Evolutionary conservation across 1,140 invertebrate genomes (phyloP).

Genomic region (Drosophila repleta): DNA sequence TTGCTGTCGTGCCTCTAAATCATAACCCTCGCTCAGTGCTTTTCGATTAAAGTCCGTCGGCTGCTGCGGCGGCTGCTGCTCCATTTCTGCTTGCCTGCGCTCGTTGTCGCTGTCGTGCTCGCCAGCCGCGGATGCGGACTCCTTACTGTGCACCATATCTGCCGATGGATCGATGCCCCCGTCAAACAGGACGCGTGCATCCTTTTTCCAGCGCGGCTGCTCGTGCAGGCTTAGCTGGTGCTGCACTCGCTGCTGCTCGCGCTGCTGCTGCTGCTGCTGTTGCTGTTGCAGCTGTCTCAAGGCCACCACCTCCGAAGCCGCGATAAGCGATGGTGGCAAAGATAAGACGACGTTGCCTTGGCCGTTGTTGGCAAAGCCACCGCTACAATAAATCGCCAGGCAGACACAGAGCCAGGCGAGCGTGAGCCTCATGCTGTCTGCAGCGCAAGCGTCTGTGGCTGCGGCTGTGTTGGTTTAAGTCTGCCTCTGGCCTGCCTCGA

Average conservation of each 20-base stretch:
- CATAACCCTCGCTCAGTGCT: slow-evolving; percentile 52
- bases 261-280: slow-evolving; percentile 17
- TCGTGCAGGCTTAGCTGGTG: slow-evolving; percentile 27
- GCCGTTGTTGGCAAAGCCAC: slow-evolving; percentile 57
- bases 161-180: slow-evolving; percentile 48
- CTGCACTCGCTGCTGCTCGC: slow-evolving; percentile 26
- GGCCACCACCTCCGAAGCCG: slow-evolving; percentile 74
- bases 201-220: slow-evolving; percentile 64
- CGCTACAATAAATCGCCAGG: slow-evolving; percentile 81
- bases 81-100: slow-evolving; percentile 16
- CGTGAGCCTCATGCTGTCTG: slow-evolving; percentile 78
- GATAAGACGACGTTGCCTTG: slow-evolving; percentile 76
- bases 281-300: slow-evolving; percentile 54
- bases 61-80: slow-evolving; percentile 38
- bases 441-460: slow-evolving; percentile 1
- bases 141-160: slow-evolving; percentile 55
- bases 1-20: slow-evolving; percentile 69
- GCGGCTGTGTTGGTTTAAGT: slow-evolving; percentile 1
- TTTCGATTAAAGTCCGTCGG: slow-evolving; percentile 77
- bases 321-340: slow-evolving; percentile 84
- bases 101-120: slow-evolving; percentile 16
- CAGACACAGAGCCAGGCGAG: slow-evolving; percentile 75
- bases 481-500: slow-evolving; percentile 34
- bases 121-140: slow-evolving; percentile 14
- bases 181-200: slow-evolving; percentile 78